These are phyloP conservation scores for Cryptotermes secundus DNA, from an alignment of 1,140 invertebrate species.

Conservation along the genomic window DNA sequence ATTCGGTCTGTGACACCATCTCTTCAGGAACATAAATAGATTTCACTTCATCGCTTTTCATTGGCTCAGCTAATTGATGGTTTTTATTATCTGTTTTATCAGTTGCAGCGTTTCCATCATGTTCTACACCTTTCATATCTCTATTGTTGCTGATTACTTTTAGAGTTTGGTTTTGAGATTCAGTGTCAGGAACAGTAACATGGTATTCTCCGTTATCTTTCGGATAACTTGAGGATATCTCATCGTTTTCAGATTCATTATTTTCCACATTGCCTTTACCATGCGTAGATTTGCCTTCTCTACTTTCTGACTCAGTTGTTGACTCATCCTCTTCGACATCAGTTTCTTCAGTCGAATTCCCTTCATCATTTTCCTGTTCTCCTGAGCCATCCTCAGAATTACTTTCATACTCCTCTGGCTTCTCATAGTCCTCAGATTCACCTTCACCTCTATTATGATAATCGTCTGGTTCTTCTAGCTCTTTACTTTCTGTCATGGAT, in stretches of 20 bases:
- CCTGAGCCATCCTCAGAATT: background rate
- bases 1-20: background rate
- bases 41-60: too few relatives aligned
- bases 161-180: too few relatives aligned
- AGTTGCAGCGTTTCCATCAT: background rate
- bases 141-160: too few relatives aligned
- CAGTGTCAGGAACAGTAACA: too few relatives aligned
- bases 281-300: background rate
- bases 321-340: background rate
- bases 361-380: background rate
- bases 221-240: too few relatives aligned
- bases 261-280: background rate
- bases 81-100: background rate
- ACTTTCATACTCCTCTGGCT: background rate
- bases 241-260: background rate
- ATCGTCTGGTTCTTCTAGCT: background rate
- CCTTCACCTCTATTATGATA: background rate
- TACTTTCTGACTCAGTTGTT: background rate
- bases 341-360: background rate
- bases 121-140: background rate
- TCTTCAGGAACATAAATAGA: background rate
- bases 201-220: too few relatives aligned
- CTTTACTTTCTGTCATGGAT: background rate
- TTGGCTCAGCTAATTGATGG: background rate
- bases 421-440: background rate